Evolutionary conservation across 2,113 vertebrate species (phyloP), one percentile per base, ranked within the genome.

Genomic region (Ranitomeya variabilis): DNA sequence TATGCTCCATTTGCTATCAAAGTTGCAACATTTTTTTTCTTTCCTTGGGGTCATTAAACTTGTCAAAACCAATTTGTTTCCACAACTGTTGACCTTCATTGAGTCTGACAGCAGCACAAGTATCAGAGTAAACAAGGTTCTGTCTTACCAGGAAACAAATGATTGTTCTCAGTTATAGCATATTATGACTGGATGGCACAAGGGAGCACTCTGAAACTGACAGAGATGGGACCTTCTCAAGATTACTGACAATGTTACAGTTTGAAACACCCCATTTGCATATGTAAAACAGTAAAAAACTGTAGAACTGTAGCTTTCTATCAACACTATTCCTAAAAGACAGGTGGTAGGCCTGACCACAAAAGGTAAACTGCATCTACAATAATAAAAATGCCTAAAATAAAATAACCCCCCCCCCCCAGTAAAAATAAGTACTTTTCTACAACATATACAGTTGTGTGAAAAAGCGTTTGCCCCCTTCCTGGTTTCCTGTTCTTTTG

Each of bases 21-120:
- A 92, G 92, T 91, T 90, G 90, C 89, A 92, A 92, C 91, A 92
- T 94, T 90, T 91, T 91, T 57, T 77, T 6, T 76, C 66, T 73
- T 23, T 93, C 91, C 77, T 2, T 91, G 89, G 91, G 91, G 92
- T 94, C 93, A 95, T 95, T 94, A 95, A 93, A 91, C 94, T 92
- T 95, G 94, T 95, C 95, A 95, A 95, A 96, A 95, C 93, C 92
- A 94, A 95, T 95, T 91, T 94, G 93, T 95, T 92, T 94, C 91
- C 92, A 92, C 90, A 93, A 93, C 93, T 90, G 89, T 93, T 93
- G 94, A 93, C 93, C 92, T 89, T 94, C 91, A 93, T 90, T 95
- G 93, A 91, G 86, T 94, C 91, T 93, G 94, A 94, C 92, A 94
- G 92, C 92, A 92, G 90, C 90, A 92, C 90, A 93, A 94, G 93